Conservation (phyloP, 92 coral and sea anemone species). For the Bergia sp. region DNA sequence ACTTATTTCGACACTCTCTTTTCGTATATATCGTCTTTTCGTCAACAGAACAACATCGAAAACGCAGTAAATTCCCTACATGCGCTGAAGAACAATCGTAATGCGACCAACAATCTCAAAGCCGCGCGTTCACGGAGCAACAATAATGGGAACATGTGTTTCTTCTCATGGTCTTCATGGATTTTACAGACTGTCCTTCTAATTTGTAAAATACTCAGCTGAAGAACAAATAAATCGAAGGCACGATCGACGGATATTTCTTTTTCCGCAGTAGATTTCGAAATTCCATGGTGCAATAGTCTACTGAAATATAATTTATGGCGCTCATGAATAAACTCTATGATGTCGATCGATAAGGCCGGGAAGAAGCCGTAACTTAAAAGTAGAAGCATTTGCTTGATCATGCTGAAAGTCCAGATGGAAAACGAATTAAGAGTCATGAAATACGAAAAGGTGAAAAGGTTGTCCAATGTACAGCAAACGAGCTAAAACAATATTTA, state of each 20-base stretch:
- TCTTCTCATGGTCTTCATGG: not conserved
- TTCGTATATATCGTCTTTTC: not conserved
- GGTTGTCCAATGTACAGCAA: constrained; percentile 10
- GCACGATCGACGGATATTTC: not conserved
- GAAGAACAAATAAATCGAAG: not conserved
- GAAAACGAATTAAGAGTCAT: not conserved
- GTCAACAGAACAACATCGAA: not conserved
- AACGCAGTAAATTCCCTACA: not conserved
- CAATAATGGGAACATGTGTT: not conserved
- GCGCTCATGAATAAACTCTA: not conserved
- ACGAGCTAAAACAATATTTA: not conserved
- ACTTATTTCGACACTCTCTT: not conserved
- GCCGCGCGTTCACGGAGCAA: not conserved
- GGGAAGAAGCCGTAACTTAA: not conserved
- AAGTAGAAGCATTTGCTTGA: not conserved
- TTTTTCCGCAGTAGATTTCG: not conserved
- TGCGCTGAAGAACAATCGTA: too few relatives aligned
- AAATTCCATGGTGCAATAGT: constrained; percentile 3
- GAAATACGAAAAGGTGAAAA: not conserved
- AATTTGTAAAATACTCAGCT: not conserved
- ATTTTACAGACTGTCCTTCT: not conserved
- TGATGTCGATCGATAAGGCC: not conserved
- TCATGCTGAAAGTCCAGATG: not conserved
- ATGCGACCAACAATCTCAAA: not conserved
- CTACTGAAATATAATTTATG: not conserved